Base-by-base conservation (phyloP, 2,888 invertebrate genomes). In the Melanargia galathea region DNA sequence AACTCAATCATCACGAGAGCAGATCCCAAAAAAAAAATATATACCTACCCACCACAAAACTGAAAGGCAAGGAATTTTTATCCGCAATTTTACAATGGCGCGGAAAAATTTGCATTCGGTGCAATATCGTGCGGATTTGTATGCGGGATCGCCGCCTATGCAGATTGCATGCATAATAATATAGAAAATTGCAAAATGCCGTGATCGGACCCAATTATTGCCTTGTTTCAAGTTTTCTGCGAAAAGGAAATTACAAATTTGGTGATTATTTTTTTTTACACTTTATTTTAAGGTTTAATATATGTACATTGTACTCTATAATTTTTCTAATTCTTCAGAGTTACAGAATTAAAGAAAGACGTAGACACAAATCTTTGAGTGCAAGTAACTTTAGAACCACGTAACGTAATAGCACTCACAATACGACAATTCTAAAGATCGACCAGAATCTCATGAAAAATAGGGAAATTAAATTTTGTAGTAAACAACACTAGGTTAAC, bases 141-240 rank as follows among this genome's bases (percentile, higher is more conserved):
- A 62, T 62, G 59, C 51, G 46, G 40, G 48, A 66, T 59, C 59
- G 62, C 64, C 51, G 60, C 63, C 63, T 60, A 72, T 73, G 72
- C 73, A 70, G 68, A 66, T 70, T 73, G 43, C 16, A 66, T 67
- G 70, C 20, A 65, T 30, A 30, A 65, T 30, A 30, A 30, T 67
- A 71, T 70, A 71, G 72, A 72, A 74, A 74, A 73, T 73, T 77
- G 70, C 70, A 57, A 66, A 71, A 74, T 73, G 71, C 63, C 75
- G 73, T 76, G 76, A 71, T 74, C 72, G 70, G 51, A 62, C 57
- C 55, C 66, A 73, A 76, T 75, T 73, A 74, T 66, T 57, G 59
- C 43, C 51, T 56, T 62, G 56, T 63, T 48, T 45, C 51, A 56
- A 62, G 33, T 30, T 26, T 33, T 48, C 24, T 48, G 22, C 45